Conservation (phyloP, 2,797 vertebrate genomes). For the Alca torda region DNA sequence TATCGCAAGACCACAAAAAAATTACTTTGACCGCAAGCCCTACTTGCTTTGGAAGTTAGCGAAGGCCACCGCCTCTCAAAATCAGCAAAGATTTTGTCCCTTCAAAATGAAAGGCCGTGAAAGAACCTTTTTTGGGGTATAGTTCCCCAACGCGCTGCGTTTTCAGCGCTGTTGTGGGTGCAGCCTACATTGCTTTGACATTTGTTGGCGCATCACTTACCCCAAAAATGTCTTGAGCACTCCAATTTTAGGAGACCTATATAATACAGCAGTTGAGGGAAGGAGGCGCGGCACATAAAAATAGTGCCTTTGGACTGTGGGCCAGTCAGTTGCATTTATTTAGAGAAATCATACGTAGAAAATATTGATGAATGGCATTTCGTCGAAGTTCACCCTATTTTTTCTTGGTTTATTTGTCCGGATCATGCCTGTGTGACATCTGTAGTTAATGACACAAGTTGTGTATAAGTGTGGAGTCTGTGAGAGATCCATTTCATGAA, state of each 20-base stretch:
- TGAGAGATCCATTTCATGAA: background rate
- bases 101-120: background rate
- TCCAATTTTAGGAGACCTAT: conserved; percentile 36
- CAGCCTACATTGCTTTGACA: conserved; percentile 21
- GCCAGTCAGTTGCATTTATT: background rate
- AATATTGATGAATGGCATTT: background rate
- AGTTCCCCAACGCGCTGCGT: background rate
- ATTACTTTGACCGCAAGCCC: background rate
- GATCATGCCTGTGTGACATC: background rate
- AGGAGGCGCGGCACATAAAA: background rate
- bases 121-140: background rate
- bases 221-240: background rate
- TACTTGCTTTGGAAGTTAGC: background rate
- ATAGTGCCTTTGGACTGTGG: background rate
- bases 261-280: background rate
- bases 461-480: fast-evolving
- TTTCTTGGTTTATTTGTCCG: background rate
- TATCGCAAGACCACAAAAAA: background rate
- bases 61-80: background rate
- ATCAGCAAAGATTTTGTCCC: background rate
- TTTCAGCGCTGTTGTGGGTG: background rate
- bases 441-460: background rate
- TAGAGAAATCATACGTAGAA: background rate
- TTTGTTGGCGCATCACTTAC: conserved; percentile 1
- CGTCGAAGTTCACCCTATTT: background rate